phyloP scores from a whole-genome alignment of 1,140 invertebrate species.

The Leucophenga varia region DNA sequence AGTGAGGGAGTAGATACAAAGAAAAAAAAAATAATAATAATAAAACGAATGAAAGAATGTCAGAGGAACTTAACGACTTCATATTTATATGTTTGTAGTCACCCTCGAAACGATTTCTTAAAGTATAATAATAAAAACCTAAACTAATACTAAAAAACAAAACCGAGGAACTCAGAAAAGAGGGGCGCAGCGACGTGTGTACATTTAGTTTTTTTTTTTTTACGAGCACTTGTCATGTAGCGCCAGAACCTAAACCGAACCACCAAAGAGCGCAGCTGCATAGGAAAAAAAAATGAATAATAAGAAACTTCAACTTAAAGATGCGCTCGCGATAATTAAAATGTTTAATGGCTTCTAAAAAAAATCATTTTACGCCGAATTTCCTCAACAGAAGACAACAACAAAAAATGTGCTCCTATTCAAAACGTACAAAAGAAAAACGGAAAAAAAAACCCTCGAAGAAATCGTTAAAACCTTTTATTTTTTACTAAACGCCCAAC shows the following conservation, averaged over 20 bases:
- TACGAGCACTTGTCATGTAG: conserved; percentile 41
- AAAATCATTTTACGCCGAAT: conserved; percentile 49
- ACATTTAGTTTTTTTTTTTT: conserved; percentile 39
- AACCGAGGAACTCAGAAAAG: not conserved
- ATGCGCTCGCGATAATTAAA: conserved; percentile 37
- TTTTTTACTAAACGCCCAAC: conserved; percentile 1
- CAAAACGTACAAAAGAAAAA: no score
- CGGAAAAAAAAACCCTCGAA: no score
- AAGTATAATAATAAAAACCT: not conserved
- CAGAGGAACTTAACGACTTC: no score
- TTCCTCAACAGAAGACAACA: conserved; percentile 23
- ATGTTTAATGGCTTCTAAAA: conserved; percentile 47
- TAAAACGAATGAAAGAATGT: no score
- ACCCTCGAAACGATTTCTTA: not conserved
- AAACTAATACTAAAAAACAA: not conserved
- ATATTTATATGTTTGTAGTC: no score
- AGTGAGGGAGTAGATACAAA: no score
- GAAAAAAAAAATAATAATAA: no score
- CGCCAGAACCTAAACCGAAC: no score
- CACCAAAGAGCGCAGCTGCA: conserved; percentile 3
- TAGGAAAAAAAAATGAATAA: conserved; percentile 14
- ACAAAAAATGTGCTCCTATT: no score
- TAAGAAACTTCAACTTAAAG: conserved; percentile 21
- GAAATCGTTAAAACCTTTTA: no score
- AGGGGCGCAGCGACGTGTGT: not conserved